Conservation (phyloP, 2,888 invertebrate genomes). For the Phlogophora meticulosa region DNA sequence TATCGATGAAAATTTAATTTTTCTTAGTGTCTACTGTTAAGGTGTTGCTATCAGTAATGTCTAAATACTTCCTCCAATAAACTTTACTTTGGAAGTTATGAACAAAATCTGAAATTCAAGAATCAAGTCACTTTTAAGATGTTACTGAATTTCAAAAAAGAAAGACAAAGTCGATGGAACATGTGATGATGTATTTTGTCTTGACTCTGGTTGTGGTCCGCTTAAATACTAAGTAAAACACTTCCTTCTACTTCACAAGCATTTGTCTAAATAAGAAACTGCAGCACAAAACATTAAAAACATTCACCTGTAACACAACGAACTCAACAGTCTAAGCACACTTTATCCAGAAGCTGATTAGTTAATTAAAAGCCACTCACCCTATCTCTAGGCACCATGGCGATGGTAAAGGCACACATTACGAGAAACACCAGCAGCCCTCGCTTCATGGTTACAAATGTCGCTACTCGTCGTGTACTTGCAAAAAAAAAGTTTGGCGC, state of each 20-base stretch:
- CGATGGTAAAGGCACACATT: conserved; percentile 73
- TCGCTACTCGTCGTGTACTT: conserved; percentile 30
- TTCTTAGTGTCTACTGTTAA: no score
- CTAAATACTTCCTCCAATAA: background rate
- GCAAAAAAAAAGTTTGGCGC: conserved; percentile 60
- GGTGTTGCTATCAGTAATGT: no score
- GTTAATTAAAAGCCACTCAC: conserved; percentile 74
- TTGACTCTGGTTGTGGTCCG: background rate
- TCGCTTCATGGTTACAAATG: conserved; percentile 73
- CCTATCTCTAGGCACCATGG: conserved; percentile 78
- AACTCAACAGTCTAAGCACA: conserved; percentile 10
- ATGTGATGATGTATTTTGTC: background rate
- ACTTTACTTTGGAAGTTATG: background rate
- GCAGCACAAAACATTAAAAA: conserved; percentile 19
- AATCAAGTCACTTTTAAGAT: background rate
- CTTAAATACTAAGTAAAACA: background rate
- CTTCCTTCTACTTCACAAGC: conserved; percentile 4
- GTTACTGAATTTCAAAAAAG: conserved; percentile 5
- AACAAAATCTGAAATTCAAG: background rate
- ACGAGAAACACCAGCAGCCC: conserved; percentile 73
- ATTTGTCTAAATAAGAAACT: conserved; percentile 2
- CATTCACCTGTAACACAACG: conserved; percentile 11
- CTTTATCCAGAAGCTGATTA: conserved; percentile 7
- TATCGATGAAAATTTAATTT: no score
- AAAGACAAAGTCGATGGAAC: background rate